Evolutionary conservation across 2,888 invertebrate genomes (phyloP).

Genomic region (Diarsia mendica): DNA sequence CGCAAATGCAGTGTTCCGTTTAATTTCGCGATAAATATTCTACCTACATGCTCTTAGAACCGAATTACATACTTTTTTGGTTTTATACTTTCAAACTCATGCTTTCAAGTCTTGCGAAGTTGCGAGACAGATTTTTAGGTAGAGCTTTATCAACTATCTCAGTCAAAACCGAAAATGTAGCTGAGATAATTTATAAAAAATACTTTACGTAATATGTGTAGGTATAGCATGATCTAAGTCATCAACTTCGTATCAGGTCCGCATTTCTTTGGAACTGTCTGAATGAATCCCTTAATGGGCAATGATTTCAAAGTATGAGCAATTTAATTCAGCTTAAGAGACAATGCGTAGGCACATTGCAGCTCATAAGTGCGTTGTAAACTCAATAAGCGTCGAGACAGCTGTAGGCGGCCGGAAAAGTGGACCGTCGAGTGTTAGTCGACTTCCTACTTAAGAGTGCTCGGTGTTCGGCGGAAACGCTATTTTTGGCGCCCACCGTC

Average conservation of each 20-base stretch:
- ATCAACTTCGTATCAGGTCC: constrained; percentile 45
- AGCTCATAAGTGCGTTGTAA: constrained; percentile 88
- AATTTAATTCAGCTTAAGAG: constrained; percentile 88
- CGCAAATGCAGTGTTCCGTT: constrained; percentile 68
- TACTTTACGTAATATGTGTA: neutral
- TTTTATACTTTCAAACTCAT: constrained; percentile 11
- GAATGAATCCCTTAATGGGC: constrained; percentile 75
- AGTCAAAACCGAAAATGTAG: neutral
- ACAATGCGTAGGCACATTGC: constrained; percentile 86
- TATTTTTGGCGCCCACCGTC: constrained; percentile 89
- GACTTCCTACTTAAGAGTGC: constrained; percentile 89
- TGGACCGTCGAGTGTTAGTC: constrained; percentile 82
- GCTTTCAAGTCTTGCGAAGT: neutral
- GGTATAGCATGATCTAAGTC: constrained; percentile 4
- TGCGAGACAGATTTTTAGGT: neutral
- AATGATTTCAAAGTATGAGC: constrained; percentile 83
- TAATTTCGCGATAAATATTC: constrained; percentile 66
- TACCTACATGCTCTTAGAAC: constrained; percentile 60
- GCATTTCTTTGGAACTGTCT: constrained; percentile 55
- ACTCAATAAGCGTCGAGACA: constrained; percentile 88
- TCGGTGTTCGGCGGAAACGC: constrained; percentile 86
- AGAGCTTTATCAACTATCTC: neutral
- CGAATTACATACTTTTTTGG: constrained; percentile 31
- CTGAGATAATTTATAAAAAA: neutral
- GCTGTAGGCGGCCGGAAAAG: constrained; percentile 89